Base-by-base conservation (phyloP, 2,888 invertebrate species). In the Acanthococcus lagerstroemiae region DNA sequence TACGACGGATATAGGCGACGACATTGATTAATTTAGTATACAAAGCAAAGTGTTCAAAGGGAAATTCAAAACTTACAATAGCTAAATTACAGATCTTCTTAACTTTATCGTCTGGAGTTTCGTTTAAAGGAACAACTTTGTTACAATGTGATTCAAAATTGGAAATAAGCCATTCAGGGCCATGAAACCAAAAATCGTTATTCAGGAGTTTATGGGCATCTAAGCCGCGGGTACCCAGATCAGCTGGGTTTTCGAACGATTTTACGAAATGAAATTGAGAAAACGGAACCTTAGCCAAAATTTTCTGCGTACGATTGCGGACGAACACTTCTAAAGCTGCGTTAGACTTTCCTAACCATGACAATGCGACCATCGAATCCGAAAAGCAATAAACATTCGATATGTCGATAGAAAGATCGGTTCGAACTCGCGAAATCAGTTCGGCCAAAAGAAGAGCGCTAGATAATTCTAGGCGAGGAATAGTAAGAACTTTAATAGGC, bases 401-500 rank as follows among this genome's bases (percentile, higher is more conserved):
- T 4, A 7, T 15, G 7, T 69, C 26, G 1, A 48, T 27, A 15
- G 57, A 46, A 12, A 68, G 44, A 15, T 68, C 21, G 1, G 26
- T 9, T n/a, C 15, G 48, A 7, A 69, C 57, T 17, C 30, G 50
- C 3, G 30, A 45, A 4, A 52, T 37, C 56, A 72, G 45, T 45
- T 69, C 67, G 0, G 70, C 56, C 15, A 72, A 65, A 52, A 71
- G 46, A 30, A 71, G 19, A 3, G 72, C 72, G 7, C 63, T 72
- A 54, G 69, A 71, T n/a, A 72, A 67, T 68, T 73, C 72, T 9
- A 72, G 66, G 55, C 72, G 67, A 6, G 72, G 72, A 6, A 71
- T 55, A 3, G 71, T 69, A 7, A 69, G 56, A 5, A 44, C 67
- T 61, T 72, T 73, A 4, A 72, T 15, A n/a, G 72, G 72, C 4